Conservation (phyloP, 1,140 invertebrate genomes). For the Rhynchophorus ferrugineus region DNA sequence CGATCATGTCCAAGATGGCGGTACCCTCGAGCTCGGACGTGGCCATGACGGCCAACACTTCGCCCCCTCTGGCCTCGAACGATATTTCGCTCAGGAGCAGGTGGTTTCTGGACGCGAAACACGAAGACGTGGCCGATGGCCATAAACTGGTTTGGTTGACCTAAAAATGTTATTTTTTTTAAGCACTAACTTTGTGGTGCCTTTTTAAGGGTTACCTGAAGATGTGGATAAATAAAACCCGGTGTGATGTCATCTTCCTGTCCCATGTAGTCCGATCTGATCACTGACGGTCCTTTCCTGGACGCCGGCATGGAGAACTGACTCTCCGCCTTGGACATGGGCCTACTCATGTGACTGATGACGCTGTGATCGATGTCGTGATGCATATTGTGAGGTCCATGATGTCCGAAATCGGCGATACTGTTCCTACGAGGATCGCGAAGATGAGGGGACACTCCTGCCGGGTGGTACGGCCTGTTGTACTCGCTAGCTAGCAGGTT, state of each 20-base stretch:
- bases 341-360: constrained; percentile 45
- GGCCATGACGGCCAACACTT: constrained; percentile 82
- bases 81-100: constrained; percentile 61
- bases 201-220: constrained; percentile 52
- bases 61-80: constrained; percentile 80
- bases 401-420: constrained; percentile 56
- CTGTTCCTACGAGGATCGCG: constrained; percentile 52
- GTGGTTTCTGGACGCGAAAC: constrained; percentile 29
- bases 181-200: not conserved
- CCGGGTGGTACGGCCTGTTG: constrained; percentile 27
- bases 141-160: constrained; percentile 39
- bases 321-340: constrained; percentile 51
- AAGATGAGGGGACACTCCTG: constrained; percentile 31
- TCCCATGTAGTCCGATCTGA: constrained; percentile 45
- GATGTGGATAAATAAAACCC: constrained; percentile 54
- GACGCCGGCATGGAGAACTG: constrained; percentile 47
- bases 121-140: constrained; percentile 33
- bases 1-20: constrained; percentile 71
- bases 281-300: constrained; percentile 44
- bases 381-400: constrained; percentile 25
- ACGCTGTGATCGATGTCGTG: constrained; percentile 43
- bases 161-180: constrained; percentile 26
- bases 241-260: constrained; percentile 45
- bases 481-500: constrained; percentile 59
- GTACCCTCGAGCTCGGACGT: constrained; percentile 74